Evolutionary conservation across 2,113 vertebrate species (phyloP).

Genomic region (Gopherus evgoodei): DNA sequence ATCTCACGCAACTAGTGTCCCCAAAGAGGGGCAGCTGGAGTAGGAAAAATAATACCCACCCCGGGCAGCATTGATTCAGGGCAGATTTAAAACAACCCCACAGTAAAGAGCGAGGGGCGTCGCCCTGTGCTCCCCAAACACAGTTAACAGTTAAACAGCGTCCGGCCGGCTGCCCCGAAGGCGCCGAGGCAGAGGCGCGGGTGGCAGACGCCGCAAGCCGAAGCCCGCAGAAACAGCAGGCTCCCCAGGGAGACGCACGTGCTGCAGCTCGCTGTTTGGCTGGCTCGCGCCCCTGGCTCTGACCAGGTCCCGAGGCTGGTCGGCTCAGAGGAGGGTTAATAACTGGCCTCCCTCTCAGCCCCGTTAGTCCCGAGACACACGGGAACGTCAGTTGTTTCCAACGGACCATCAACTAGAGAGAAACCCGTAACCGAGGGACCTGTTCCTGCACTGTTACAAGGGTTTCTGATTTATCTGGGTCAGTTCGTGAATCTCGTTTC

Average conservation of each 20-base stretch:
- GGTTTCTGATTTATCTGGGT: not conserved
- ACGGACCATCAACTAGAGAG: conserved; percentile 45
- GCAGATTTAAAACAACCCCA: not conserved
- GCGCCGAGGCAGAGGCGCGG: accelerated
- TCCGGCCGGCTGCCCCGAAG: accelerated
- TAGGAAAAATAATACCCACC: no score
- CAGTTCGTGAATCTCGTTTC: not conserved
- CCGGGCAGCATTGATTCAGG: not conserved
- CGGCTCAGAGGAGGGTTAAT: no score
- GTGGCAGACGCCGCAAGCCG: not conserved
- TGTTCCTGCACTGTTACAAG: no score
- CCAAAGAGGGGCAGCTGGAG: no score
- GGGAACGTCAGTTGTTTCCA: conserved; percentile 29
- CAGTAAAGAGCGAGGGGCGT: not conserved
- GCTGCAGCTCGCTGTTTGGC: no score
- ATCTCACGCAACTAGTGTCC: no score
- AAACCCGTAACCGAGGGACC: not conserved
- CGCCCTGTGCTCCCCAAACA: no score
- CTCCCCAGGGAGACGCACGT: no score
- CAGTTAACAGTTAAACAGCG: not conserved
- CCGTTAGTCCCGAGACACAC: conserved; percentile 45
- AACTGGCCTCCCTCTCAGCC: not conserved
- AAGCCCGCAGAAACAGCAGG: no score
- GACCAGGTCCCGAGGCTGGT: no score
- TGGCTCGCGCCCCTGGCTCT: not conserved